These are phyloP conservation scores for Champsocephalus esox DNA, from an alignment of 2,797 vertebrate species.

Conservation along the genomic window DNA sequence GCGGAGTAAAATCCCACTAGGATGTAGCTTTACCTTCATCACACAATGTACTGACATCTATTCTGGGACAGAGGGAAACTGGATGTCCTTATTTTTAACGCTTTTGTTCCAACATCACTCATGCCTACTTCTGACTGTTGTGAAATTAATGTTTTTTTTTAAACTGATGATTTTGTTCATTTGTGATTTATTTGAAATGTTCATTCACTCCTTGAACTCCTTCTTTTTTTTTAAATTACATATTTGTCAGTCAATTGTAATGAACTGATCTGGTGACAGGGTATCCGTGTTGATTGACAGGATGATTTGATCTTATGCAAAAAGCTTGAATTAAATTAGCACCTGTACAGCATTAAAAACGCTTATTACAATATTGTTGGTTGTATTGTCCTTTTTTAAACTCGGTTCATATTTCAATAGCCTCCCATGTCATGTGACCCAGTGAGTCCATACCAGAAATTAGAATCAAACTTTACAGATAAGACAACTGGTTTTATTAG, in stretches of 20 bases:
- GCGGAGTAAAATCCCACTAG: conserved; percentile 16
- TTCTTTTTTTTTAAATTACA: conserved; percentile 10
- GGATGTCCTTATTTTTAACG: conserved; percentile 12
- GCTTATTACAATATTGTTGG: conserved; percentile 21
- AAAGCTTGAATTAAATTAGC: conserved; percentile 70
- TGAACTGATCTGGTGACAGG: conserved; percentile 58
- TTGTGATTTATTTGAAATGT: conserved; percentile 46
- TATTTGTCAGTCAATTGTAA: conserved; percentile 41
- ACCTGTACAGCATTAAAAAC: conserved; percentile 65
- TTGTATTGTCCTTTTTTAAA: conserved; percentile 1
- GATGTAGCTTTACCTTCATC: conserved; percentile 21
- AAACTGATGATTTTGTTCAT: conserved; percentile 31
- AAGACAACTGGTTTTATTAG: too few relatives aligned
- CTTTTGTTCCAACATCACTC: conserved; percentile 4
- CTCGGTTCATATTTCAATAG: too few relatives aligned
- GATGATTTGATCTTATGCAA: conserved; percentile 75
- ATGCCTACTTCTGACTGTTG: conserved; percentile 26
- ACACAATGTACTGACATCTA: conserved; percentile 12
- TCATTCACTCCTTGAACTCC: conserved; percentile 21
- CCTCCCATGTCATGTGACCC: not conserved
- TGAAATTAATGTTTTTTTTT: conserved; percentile 38
- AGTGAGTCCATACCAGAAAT: too few relatives aligned
- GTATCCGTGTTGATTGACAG: conserved; percentile 46
- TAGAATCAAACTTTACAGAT: too few relatives aligned
- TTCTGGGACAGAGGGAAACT: conserved; percentile 41